Evolutionary conservation across 2,797 vertebrate species (phyloP), one percentile per base, ranked within the genome.

Genomic region (Microctenopoma lineatum): DNA sequence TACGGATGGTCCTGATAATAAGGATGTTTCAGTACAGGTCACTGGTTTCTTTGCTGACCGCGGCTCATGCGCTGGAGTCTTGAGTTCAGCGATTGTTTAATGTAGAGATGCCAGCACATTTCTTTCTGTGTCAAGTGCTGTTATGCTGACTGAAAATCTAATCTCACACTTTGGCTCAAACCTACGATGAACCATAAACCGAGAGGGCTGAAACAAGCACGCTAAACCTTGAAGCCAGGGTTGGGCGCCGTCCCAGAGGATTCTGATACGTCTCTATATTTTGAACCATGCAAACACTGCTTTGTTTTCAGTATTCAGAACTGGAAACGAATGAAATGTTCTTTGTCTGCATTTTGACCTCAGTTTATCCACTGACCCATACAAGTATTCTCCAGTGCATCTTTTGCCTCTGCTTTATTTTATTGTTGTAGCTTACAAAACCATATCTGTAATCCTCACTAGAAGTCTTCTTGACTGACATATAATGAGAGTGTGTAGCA

Each of bases 401-500:
- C 16, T 59, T 57, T 45, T 16, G 36, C 54, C 16, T 4, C 6
- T 27, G 13, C 64, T 52, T 14, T 52, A 32, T 67, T 66, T 34
- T 10, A 7, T 34, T 29, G 10, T 46, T 26, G 42, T 4, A 1
- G 27, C 44, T 42, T 12, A 16, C 25, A 52, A 46, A 27, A 55
- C 42, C 46, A 70, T 72, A 77, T 79, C 69, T 60, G 36, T 68
- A 86, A 79, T 70, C 73, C 25, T 42, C 29, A 44, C 41, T 61
- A 66, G 66, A 48, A 65, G 69, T 47, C 47, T 9, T 56, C 41
- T 21, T 74, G 80, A 88, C 32, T 69, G 83, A 81, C 80, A 82
- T 67, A 39, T 70, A 70, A 80, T 86, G 56, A 64, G 73, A 80
- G 77, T 51, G 63, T 83, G 77, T 80, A 79, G 85, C 69, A 59